Base-by-base conservation (phyloP, 2,888 invertebrate species). In the Neoitamus cyanurus region DNA sequence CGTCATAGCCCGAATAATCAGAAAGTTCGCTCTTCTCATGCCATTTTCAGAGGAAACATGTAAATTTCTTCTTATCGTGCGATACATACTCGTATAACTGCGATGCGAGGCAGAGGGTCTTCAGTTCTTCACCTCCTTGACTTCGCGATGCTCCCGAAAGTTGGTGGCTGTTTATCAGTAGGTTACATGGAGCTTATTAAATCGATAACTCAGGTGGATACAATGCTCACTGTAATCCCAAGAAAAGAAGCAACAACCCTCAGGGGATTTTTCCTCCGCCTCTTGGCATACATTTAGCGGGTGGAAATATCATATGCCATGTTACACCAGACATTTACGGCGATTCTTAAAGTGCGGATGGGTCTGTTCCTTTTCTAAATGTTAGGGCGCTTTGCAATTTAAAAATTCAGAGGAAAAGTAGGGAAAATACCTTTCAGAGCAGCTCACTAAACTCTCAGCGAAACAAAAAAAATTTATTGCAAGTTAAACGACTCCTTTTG, bases 141-240 rank as follows among this genome's bases (percentile, higher is more conserved):
- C 58, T 58, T 58, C 9, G 20, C 20, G 58, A 25, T 58, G 25
- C 58, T 58, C 58, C 25, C 25, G 9, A 25, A 58, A 58, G 58
- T 58, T 58, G 58, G 58, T 58, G 58, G 58, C 58, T 58, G 75
- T 75, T 42, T 75, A 75, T 42, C 75, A 42, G 75, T 30, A 82
- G 69, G 28, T 82, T 82, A 69, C 82, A 58, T 82, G 25, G 25
- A 69, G 69, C 69, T 82, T 82, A 82, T 82, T 82, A 82, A 82
- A 82, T 82, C 82, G 82, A 82, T 82, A 82, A 82, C 9, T 75
- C 75, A 75, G 75, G 75, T 75, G 42, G 42, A 34, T 42, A 75
- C 25, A 37, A 36, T 80, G 68, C 2, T 58, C 7, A 15, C 9
- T 58, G 13, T 34, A 80, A 80, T 36, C 73, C 20, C 15, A 15